Conservation (phyloP, 1,140 invertebrate genomes). For the Drosophila prosaltans region DNA sequence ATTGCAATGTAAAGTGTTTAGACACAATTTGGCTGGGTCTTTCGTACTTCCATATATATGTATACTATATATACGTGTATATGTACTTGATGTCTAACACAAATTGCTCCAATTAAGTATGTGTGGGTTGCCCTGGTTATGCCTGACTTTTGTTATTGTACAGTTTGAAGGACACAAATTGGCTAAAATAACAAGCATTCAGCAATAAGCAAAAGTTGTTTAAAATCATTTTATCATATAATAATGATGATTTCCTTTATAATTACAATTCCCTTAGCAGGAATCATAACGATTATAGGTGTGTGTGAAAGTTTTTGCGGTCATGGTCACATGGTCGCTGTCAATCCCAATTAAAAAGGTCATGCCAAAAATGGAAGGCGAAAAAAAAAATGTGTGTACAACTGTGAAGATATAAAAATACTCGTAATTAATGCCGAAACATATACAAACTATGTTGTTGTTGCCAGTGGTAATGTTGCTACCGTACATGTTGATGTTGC, state of each 20-base stretch:
- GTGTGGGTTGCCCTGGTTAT: slow-evolving; percentile 23
- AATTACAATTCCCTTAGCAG: not conserved
- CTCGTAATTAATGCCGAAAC: slow-evolving; percentile 66
- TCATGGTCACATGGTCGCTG: slow-evolving; percentile 16
- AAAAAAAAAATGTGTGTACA: slow-evolving; percentile 3
- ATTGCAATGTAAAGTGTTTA: slow-evolving; percentile 72
- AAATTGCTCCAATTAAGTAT: slow-evolving; percentile 59
- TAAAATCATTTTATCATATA: not conserved
- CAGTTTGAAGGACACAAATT: slow-evolving; percentile 36
- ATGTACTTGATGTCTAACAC: slow-evolving; percentile 29
- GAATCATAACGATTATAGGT: not conserved
- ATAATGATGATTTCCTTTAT: not conserved
- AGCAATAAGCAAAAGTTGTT: slow-evolving; percentile 4
- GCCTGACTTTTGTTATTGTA: slow-evolving; percentile 27
- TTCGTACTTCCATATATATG: slow-evolving; percentile 9
- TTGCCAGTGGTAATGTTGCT: slow-evolving; percentile 16
- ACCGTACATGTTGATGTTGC: not conserved
- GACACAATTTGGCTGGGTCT: slow-evolving; percentile 54
- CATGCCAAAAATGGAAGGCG: slow-evolving; percentile 6
- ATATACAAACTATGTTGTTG: slow-evolving; percentile 19
- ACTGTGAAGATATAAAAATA: slow-evolving; percentile 36
- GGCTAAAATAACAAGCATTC: slow-evolving; percentile 6
- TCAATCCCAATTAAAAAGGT: slow-evolving; percentile 48
- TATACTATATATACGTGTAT: not conserved
- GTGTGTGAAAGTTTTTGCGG: slow-evolving; percentile 11